Base-by-base conservation (phyloP, 2,797 vertebrate species). In the Sebastes hopkinsi region DNA sequence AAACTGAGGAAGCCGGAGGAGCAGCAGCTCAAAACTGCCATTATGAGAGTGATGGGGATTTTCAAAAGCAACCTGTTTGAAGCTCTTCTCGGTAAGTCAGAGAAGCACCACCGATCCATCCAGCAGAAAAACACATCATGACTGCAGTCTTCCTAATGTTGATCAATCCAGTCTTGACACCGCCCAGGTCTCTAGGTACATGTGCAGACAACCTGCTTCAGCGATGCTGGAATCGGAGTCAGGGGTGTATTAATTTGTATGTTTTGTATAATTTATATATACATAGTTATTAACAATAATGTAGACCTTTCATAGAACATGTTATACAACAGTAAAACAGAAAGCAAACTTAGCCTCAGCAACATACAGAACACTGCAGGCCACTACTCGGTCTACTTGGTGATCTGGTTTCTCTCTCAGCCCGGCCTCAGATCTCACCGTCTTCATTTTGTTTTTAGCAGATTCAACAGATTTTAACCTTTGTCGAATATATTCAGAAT, bases 61-160 rank as follows among this genome's bases (percentile, higher is more conserved):
- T 98, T 99, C 90, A 97, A 95, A 90, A 99, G 97, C 95, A 97
- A 96, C 91, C 96, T 99, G 87, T 99, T 99, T 92, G 96, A 97
- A 93, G 98, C 98, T 61, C 95, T 99, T 90, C 95, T 99, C 77
- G 98, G 98, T 99, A 96, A 95, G 98, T 96, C 80, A 66, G 4
- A 18, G 38, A 55, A 60, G 11, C 55, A 29, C 36, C n/a, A 13
- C 7, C 25, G 11, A 4, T 30, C 50, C 22, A 36, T 18, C 20
- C 6, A 23, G 18, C 67, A 8, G n/a, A n/a, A n/a, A n/a, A n/a
- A n/a, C n/a, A 27, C 5, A 61, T 1, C 10, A n/a, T 61, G 27
- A 32, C 59, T 13, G 1, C 16, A 18, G 58, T 60, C 4, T 60
- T 60, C 27, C 58, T 60, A 60, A 60, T 38, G 12, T 60, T 60